Evolutionary conservation across 1,140 invertebrate species (phyloP).

Genomic region (Drosophila elegans): DNA sequence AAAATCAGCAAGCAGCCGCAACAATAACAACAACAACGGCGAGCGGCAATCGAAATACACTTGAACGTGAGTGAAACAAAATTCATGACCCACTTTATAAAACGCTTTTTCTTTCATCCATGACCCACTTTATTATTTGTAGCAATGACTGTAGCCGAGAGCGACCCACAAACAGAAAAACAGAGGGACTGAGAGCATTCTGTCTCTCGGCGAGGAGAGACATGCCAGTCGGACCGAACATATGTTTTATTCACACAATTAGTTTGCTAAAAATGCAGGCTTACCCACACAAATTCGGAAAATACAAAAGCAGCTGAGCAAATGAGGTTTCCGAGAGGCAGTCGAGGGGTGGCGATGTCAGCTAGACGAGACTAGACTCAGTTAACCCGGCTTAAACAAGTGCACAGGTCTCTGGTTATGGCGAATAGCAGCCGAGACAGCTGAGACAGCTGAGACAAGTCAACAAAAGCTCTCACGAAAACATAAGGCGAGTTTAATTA

Average conservation of each 20-base stretch:
- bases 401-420: slow-evolving; percentile 11
- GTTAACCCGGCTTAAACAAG: slow-evolving; percentile 29
- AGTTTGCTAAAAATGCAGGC: slow-evolving; percentile 75
- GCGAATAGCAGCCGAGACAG: slow-evolving; percentile 1
- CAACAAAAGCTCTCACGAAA: slow-evolving; percentile 16
- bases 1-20: slow-evolving; percentile 42
- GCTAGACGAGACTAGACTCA: slow-evolving; percentile 43
- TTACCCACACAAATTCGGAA: slow-evolving; percentile 36
- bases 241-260: slow-evolving; percentile 79
- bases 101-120: slow-evolving; percentile 84
- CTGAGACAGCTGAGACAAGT: not conserved
- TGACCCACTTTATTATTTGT: slow-evolving; percentile 84
- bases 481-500: not conserved
- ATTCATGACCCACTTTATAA: slow-evolving; percentile 84
- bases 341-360: not conserved
- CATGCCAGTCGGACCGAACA: slow-evolving; percentile 37
- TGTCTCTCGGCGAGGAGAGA: slow-evolving; percentile 10
- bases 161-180: slow-evolving; percentile 23
- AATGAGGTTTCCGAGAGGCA: slow-evolving; percentile 38
- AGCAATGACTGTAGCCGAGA: slow-evolving; percentile 65
- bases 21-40: slow-evolving; percentile 41
- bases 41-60: slow-evolving; percentile 81
- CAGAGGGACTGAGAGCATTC: slow-evolving; percentile 9
- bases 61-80: slow-evolving; percentile 84
- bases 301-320: slow-evolving; percentile 60